A percentile compares a stretch with the other conserved stretches of the same genome.
phyloP scores from a whole-genome alignment of 2,888 invertebrate genomes.

The Sarcophaga caerulescens region DNA sequence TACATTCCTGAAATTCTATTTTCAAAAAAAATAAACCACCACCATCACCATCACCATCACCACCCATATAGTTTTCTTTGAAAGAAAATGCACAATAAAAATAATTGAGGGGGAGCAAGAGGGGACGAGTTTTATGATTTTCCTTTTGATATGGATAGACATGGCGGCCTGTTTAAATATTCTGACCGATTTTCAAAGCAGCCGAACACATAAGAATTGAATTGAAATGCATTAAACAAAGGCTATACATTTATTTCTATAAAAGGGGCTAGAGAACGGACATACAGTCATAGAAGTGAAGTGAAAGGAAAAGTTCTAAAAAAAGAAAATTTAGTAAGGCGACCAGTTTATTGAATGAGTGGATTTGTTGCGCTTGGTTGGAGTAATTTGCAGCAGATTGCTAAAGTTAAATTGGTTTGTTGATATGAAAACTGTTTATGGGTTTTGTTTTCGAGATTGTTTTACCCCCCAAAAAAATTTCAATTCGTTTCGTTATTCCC shows the following conservation, averaged over 20 bases:
- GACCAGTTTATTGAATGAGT: slow-evolving; percentile 42
- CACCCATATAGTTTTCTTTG: not conserved
- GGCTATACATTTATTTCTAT: slow-evolving; percentile 8
- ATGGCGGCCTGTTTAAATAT: slow-evolving; percentile 36
- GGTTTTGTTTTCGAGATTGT: not conserved
- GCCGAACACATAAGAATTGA: slow-evolving; percentile 8
- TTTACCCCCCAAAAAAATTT: not conserved
- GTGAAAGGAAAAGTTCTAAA: not conserved
- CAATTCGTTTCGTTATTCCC: not conserved
- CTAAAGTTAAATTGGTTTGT: slow-evolving; percentile 78
- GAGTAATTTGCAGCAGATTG: slow-evolving; percentile 77
- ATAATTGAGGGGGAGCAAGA: slow-evolving; percentile 1
- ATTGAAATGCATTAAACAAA: slow-evolving; percentile 9
- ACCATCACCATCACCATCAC: not conserved
- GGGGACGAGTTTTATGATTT: not conserved
- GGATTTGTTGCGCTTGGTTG: slow-evolving; percentile 68
- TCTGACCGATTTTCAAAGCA: slow-evolving; percentile 21
- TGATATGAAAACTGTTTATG: slow-evolving; percentile 49
- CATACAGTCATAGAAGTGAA: not conserved
- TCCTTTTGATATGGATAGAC: slow-evolving; percentile 26
- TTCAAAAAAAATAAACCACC: slow-evolving; percentile 17
- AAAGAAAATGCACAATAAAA: slow-evolving; percentile 36
- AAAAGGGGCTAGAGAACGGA: not conserved
- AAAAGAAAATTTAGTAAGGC: not conserved
- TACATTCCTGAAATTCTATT: slow-evolving; percentile 48